Percentiles rank a stretch among this genome's conserved stretches.
Evolutionary conservation across 2,888 invertebrate genomes (phyloP).

Genomic region (Autographa pulchrina): DNA sequence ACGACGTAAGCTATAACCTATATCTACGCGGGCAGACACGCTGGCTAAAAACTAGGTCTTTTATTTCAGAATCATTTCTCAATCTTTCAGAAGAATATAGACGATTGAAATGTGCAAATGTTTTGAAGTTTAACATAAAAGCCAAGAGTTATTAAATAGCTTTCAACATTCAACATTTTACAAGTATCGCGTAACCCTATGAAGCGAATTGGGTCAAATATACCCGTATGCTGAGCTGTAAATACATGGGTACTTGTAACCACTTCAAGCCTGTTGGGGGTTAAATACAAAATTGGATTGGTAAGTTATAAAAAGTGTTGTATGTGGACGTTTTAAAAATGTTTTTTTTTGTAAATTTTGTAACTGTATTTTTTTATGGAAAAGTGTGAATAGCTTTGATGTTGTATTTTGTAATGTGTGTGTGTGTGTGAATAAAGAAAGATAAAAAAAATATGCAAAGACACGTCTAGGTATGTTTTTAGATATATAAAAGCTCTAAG

Average conservation of each 20-base stretch:
- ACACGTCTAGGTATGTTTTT: no score
- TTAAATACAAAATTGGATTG: neutral
- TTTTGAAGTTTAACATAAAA: neutral
- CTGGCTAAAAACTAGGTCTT: no score
- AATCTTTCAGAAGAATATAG: neutral
- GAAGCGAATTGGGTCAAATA: neutral
- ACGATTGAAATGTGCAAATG: neutral
- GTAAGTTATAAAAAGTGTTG: neutral
- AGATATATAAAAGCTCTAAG: no score
- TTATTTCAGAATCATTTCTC: neutral
- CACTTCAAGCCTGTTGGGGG: neutral
- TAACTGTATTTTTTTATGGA: no score
- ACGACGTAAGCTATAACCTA: no score
- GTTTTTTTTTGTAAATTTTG: neutral
- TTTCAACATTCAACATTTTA: neutral
- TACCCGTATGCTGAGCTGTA: neutral
- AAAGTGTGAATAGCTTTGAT: no score
- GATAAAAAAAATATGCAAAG: no score
- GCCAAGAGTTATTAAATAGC: conserved; percentile 1
- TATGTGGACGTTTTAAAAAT: neutral
- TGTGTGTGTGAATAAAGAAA: no score
- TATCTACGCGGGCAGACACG: no score
- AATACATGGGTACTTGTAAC: neutral
- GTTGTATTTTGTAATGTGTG: no score
- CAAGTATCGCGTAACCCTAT: neutral